phyloP scores from a whole-genome alignment of 2,888 invertebrate genomes.

The Yponomeuta cagnagella region DNA sequence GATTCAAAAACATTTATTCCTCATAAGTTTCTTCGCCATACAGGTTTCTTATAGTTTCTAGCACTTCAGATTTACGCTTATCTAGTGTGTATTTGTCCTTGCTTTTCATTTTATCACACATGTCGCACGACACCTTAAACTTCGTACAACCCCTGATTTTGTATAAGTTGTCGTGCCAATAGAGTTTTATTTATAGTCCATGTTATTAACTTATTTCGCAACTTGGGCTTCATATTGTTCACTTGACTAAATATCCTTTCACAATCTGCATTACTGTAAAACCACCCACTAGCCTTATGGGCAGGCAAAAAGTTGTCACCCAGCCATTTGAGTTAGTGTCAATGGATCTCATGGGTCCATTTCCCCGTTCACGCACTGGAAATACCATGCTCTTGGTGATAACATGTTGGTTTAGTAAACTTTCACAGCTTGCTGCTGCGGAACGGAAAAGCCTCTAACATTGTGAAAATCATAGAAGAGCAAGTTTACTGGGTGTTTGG shows the following conservation, averaged over 20 bases:
- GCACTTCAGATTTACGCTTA: too few species aligned
- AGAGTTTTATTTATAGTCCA: background rate
- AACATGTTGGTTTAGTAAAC: constrained; percentile 21
- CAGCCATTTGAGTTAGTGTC: constrained; percentile 16
- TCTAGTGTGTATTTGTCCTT: too few species aligned
- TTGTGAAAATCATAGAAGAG: constrained; percentile 19
- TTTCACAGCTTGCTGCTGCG: constrained; percentile 15
- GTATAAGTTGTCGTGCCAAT: background rate
- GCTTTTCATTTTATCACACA: too few species aligned
- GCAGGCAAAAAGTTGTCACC: constrained; percentile 1
- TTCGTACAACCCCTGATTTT: background rate
- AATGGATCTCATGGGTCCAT: constrained; percentile 21
- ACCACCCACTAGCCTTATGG: background rate
- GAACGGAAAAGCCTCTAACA: constrained; percentile 18
- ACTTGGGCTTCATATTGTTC: background rate
- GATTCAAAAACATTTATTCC: too few species aligned
- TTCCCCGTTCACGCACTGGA: constrained; percentile 16
- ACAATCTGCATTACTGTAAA: background rate
- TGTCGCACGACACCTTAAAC: too few species aligned
- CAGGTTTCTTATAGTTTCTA: too few species aligned
- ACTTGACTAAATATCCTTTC: background rate
- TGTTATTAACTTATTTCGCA: background rate
- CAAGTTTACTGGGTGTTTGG: constrained; percentile 23
- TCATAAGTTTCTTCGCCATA: too few species aligned
- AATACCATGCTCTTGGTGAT: constrained; percentile 20